A percentile compares a stretch with the other conserved stretches of the same genome.
These are phyloP conservation scores for Cryptocephalus primarius DNA, from an alignment of 2,888 invertebrate genomes.

Conservation along the genomic window DNA sequence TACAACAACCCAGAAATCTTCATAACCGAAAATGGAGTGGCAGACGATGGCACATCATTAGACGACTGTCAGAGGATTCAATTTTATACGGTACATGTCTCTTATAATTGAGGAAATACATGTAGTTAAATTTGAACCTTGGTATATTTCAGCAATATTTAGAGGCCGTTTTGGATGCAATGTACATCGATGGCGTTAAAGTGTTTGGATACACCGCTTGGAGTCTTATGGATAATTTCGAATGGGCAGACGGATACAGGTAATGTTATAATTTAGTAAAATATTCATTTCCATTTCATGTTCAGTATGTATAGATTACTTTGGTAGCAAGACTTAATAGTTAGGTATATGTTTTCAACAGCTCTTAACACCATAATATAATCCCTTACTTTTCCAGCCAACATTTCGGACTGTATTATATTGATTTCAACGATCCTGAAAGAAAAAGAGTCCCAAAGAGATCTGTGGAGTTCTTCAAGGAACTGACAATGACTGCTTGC, in stretches of 20 bases:
- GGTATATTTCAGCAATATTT: constrained; percentile 29
- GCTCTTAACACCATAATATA: too few species aligned
- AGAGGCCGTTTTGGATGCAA: constrained; percentile 28
- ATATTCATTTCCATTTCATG: too few species aligned
- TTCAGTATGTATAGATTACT: too few species aligned
- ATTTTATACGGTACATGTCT: constrained; percentile 22
- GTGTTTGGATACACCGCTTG: constrained; percentile 34
- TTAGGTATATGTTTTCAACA: too few species aligned
- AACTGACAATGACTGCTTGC: not conserved
- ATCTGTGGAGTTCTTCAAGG: constrained; percentile 32
- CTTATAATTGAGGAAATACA: not conserved
- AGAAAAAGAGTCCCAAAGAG: constrained; percentile 51
- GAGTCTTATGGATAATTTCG: constrained; percentile 26
- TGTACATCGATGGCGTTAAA: constrained; percentile 29
- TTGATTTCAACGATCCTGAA: constrained; percentile 49
- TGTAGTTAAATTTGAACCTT: not conserved
- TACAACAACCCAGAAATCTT: constrained; percentile 42
- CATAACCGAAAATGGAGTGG: constrained; percentile 48
- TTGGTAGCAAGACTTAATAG: too few species aligned
- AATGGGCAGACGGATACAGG: constrained; percentile 37
- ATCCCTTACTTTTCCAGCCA: constrained; percentile 37
- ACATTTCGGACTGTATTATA: constrained; percentile 56
- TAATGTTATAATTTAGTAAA: constrained; percentile 9
- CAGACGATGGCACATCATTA: constrained; percentile 36
- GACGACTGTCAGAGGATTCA: constrained; percentile 40